Conservation (phyloP, 2,888 invertebrate genomes). For the Epirrhoe tristata region DNA sequence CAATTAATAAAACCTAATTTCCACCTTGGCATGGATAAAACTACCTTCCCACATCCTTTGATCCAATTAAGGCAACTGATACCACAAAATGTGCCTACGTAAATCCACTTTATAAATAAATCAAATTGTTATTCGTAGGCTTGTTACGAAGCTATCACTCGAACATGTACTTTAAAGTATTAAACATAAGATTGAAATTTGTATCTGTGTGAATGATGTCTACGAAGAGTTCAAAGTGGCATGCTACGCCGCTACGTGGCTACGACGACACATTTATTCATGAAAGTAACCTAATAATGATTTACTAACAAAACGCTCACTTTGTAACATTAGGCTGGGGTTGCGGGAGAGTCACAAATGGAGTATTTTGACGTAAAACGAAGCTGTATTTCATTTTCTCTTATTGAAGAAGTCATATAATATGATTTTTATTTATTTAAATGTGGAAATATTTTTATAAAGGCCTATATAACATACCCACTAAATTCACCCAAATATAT, state of each 20-base stretch:
- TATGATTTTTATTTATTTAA: not conserved
- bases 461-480: too few relatives aligned
- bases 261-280: slow-evolving; percentile 23
- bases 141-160: slow-evolving; percentile 12
- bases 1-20: slow-evolving; percentile 10
- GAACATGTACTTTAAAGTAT: slow-evolving; percentile 3
- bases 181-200: slow-evolving; percentile 3
- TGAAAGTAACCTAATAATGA: slow-evolving; percentile 34
- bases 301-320: slow-evolving; percentile 27
- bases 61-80: slow-evolving; percentile 24
- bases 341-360: slow-evolving; percentile 9
- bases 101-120: slow-evolving; percentile 30
- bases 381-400: not conserved
- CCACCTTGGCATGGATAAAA: slow-evolving; percentile 7
- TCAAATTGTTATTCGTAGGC: slow-evolving; percentile 21
- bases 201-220: not conserved
- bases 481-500: too few relatives aligned
- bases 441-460: too few relatives aligned
- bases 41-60: slow-evolving; percentile 21
- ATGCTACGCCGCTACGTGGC: slow-evolving; percentile 6
- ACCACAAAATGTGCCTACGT: slow-evolving; percentile 18
- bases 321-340: slow-evolving; percentile 28
- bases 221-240: slow-evolving; percentile 10
- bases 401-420: not conserved
- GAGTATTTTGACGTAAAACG: not conserved